These are phyloP conservation scores for Alentia gelatinosa DNA, from an alignment of 2,888 invertebrate species.

Conservation along the genomic window DNA sequence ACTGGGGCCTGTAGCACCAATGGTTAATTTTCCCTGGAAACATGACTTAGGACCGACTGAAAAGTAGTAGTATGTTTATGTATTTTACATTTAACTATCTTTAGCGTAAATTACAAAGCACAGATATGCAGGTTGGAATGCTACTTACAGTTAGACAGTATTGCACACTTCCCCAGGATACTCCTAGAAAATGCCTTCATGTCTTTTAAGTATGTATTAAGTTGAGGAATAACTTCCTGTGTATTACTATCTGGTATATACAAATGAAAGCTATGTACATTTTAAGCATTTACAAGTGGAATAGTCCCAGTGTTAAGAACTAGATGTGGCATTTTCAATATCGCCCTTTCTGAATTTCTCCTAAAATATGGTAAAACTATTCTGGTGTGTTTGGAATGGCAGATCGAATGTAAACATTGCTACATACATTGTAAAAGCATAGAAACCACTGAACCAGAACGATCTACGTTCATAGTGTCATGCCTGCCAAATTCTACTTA, in stretches of 20 bases:
- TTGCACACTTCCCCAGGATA: neutral
- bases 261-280: slow-evolving; percentile 1
- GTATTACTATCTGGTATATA: neutral
- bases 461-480: neutral
- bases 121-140: neutral
- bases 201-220: neutral
- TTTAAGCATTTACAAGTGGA: neutral
- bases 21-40: neutral
- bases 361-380: neutral
- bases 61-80: neutral
- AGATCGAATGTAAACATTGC: neutral
- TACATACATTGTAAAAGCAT: neutral
- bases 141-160: neutral
- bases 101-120: neutral
- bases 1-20: neutral
- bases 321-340: neutral
- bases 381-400: neutral
- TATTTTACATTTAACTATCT: neutral
- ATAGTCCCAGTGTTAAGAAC: neutral
- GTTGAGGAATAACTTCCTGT: neutral
- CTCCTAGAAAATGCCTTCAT: neutral
- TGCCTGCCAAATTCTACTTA: neutral
- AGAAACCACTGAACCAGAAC: neutral
- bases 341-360: neutral
- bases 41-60: neutral